phyloP scores from a whole-genome alignment of 2,113 vertebrate genomes.

The Emydura subglobosa region DNA sequence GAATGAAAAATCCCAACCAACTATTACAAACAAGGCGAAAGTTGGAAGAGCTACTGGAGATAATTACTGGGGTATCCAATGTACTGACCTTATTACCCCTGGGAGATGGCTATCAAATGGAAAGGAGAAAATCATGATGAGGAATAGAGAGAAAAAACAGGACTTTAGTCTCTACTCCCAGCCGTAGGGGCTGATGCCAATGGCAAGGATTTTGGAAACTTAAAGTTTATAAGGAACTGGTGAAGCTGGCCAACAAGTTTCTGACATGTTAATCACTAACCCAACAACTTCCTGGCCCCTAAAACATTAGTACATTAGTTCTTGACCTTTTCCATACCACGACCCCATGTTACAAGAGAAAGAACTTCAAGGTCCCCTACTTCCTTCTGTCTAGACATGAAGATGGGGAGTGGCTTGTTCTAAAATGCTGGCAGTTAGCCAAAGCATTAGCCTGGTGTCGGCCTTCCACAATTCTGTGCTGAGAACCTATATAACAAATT shows the following conservation, averaged over 20 bases:
- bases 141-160: not conserved
- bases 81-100: constrained; percentile 4
- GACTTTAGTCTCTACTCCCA: not conserved
- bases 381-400: rapidly evolving
- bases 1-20: too few relatives aligned
- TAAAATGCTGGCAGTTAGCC: too few relatives aligned
- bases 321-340: too few relatives aligned
- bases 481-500: not conserved
- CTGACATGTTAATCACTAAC: too few relatives aligned
- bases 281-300: too few relatives aligned
- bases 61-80: not conserved
- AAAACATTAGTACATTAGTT: too few relatives aligned
- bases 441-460: too few relatives aligned
- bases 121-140: not conserved
- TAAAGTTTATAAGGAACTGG: not conserved
- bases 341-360: too few relatives aligned
- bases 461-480: too few relatives aligned
- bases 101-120: constrained; percentile 31
- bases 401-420: not conserved
- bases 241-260: not conserved
- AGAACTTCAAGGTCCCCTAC: not conserved
- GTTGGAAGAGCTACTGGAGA: not conserved
- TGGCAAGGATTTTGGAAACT: not conserved
- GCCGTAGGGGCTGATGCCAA: rapidly evolving
- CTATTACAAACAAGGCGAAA: too few relatives aligned